These are phyloP conservation scores for Drosophila kepulauana DNA, from an alignment of 1,140 invertebrate species.

Conservation along the genomic window DNA sequence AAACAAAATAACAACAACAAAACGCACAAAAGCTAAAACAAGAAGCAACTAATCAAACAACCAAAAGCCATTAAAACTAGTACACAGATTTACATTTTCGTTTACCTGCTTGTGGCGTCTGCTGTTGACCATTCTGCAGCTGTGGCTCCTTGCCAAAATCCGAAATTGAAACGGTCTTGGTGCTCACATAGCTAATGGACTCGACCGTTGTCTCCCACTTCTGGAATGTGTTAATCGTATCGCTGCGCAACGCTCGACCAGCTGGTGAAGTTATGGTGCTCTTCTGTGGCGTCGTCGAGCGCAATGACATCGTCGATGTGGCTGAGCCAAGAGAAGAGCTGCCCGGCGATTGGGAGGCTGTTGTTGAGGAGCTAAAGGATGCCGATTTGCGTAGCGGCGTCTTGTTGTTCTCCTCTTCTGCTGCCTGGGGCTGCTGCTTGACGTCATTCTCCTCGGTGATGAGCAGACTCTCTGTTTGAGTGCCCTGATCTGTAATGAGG, in stretches of 20 bases:
- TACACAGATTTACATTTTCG: constrained; percentile 3
- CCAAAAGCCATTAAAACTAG: constrained; percentile 22
- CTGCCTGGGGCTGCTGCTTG: not conserved
- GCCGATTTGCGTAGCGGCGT: constrained; percentile 74
- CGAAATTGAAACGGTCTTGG: constrained; percentile 76
- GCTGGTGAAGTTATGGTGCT: constrained; percentile 30
- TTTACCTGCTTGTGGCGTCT: constrained; percentile 59
- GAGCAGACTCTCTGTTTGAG: constrained; percentile 75
- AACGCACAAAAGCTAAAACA: constrained; percentile 6
- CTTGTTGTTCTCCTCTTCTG: constrained; percentile 45
- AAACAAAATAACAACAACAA: constrained; percentile 6
- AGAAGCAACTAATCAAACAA: not conserved
- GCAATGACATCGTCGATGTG: constrained; percentile 77
- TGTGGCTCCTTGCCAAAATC: constrained; percentile 66
- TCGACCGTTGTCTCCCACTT: constrained; percentile 84
- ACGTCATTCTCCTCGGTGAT: constrained; percentile 69
- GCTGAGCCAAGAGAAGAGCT: constrained; percentile 74
- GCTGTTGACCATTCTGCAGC: constrained; percentile 43
- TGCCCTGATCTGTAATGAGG: constrained; percentile 70
- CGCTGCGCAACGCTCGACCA: constrained; percentile 63
- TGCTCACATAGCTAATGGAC: constrained; percentile 82
- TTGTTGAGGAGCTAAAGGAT: constrained; percentile 74
- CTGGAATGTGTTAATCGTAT: constrained; percentile 80
- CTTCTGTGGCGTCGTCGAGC: constrained; percentile 65
- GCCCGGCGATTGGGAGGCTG: constrained; percentile 53